phyloP scores from a whole-genome alignment of 2,113 vertebrate genomes.

The Myanophis thanlyinensis region DNA sequence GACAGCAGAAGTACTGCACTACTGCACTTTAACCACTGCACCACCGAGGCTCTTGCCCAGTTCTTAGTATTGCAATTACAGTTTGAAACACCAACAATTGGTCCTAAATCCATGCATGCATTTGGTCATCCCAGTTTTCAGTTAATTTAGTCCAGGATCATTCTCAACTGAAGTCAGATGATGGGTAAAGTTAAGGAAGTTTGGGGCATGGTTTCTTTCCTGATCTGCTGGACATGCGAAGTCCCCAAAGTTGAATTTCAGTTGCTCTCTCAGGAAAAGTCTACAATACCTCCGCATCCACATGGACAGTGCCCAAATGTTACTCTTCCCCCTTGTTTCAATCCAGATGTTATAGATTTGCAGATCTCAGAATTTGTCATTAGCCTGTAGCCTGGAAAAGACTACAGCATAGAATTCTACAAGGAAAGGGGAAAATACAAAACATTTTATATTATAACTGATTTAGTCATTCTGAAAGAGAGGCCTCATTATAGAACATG shows the following conservation, averaged over 20 bases:
- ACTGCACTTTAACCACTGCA: too few relatives aligned
- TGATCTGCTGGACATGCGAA: neutral
- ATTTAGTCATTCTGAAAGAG: neutral
- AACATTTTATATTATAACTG: neutral
- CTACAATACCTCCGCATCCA: neutral
- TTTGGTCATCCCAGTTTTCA: neutral
- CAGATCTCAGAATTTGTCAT: neutral
- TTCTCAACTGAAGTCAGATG: neutral
- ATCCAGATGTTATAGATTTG: neutral
- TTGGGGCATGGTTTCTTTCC: neutral
- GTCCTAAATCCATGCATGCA: neutral
- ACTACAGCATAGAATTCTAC: neutral
- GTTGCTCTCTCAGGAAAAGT: neutral
- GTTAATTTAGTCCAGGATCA: neutral
- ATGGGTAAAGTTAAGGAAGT: too few relatives aligned
- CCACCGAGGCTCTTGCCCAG: neutral
- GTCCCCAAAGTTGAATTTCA: neutral
- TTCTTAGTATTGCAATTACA: neutral
- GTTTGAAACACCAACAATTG: neutral
- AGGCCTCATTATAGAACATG: neutral
- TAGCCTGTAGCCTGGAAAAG: neutral
- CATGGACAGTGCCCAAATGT: neutral
- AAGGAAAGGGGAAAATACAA: neutral
- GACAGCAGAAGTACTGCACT: too few relatives aligned
- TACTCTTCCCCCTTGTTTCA: neutral